Conservation (phyloP, 2,888 invertebrate genomes). For the Candidula unifasciata region DNA sequence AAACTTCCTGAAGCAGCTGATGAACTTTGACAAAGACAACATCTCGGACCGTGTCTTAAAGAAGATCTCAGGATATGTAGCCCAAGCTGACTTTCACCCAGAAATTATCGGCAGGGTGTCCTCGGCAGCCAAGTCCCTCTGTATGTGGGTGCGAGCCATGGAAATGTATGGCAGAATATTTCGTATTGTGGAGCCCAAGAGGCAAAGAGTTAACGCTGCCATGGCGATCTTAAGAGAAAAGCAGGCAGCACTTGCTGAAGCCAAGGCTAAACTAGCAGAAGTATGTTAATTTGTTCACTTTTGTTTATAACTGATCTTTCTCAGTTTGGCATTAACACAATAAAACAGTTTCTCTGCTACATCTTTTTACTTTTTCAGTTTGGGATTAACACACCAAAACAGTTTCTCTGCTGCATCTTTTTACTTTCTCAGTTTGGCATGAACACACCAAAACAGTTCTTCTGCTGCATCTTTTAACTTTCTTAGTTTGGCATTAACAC, state of each 20-base stretch:
- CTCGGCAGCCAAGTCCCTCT: constrained; percentile 89
- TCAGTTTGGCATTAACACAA: too few species aligned
- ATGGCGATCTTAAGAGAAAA: constrained; percentile 86
- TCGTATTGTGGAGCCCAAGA: constrained; percentile 88
- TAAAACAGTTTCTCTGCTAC: too few species aligned
- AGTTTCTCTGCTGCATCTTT: too few species aligned
- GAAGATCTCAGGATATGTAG: constrained; percentile 88
- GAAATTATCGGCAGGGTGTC: constrained; percentile 91
- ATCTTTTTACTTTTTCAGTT: too few species aligned
- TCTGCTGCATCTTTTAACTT: too few species aligned
- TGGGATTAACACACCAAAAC: too few species aligned
- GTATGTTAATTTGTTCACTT: constrained; percentile 58
- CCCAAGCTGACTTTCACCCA: constrained; percentile 90
- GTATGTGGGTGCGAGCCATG: constrained; percentile 92
- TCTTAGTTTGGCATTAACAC: too few species aligned
- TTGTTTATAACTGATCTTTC: too few species aligned
- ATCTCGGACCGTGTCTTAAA: constrained; percentile 89
- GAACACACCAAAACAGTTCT: too few species aligned
- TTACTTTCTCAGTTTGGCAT: too few species aligned
- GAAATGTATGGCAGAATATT: constrained; percentile 93
- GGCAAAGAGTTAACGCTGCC: constrained; percentile 88
- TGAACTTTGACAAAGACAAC: constrained; percentile 92
- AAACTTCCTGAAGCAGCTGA: constrained; percentile 81
- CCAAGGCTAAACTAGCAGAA: constrained; percentile 87
- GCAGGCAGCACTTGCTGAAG: constrained; percentile 87